Evolutionary conservation across 2,888 invertebrate species (phyloP).

Genomic region (Calephelis perditalis): DNA sequence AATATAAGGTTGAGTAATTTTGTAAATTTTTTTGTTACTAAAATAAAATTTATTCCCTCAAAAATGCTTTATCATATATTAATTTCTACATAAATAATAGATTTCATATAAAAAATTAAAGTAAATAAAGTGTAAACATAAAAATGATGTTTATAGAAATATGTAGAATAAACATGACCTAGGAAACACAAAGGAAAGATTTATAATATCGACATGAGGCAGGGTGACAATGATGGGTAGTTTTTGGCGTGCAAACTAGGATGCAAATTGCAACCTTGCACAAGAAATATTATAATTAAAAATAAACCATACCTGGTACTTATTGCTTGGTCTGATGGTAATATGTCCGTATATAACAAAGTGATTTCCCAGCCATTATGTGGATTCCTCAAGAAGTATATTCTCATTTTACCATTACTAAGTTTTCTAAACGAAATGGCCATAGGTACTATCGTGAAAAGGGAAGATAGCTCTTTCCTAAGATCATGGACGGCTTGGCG

Average conservation of each 20-base stretch:
- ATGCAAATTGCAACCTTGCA: conserved; percentile 3
- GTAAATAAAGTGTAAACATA: too few species aligned
- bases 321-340: conserved; percentile 76
- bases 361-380: conserved; percentile 95
- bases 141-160: too few species aligned
- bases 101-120: too few species aligned
- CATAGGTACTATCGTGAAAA: conserved; percentile 90
- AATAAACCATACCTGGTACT: conserved; percentile 52
- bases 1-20: too few species aligned
- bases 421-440: conserved; percentile 89
- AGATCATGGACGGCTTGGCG: conserved; percentile 89
- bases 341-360: conserved; percentile 90
- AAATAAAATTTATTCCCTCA: too few species aligned
- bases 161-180: too few species aligned
- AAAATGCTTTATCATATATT: too few species aligned
- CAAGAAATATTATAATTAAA: conserved; percentile 6
- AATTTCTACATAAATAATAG: too few species aligned
- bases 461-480: conserved; percentile 85
- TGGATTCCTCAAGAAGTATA: conserved; percentile 94
- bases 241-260: background rate
- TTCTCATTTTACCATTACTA: conserved; percentile 87
- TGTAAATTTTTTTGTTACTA: too few species aligned
- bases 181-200: too few species aligned
- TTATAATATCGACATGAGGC: too few species aligned
- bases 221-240: background rate